phyloP scores from a whole-genome alignment of 2,888 invertebrate species.

The Agrochola litura region DNA sequence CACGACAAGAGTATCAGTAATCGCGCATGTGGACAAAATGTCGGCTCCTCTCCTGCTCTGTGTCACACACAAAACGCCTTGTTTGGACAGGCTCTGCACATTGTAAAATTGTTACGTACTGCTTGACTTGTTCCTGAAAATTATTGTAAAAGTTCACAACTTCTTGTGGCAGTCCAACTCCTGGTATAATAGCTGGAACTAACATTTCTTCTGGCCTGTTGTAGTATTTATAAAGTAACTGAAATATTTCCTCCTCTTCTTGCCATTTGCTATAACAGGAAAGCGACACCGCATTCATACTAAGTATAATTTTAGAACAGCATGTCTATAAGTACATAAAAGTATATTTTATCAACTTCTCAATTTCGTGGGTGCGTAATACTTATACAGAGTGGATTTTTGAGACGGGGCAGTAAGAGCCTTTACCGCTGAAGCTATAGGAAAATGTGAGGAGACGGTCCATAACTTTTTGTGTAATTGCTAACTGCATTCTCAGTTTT shows the following conservation, averaged over 20 bases:
- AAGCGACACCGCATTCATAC: not conserved
- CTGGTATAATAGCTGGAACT: constrained; percentile 81
- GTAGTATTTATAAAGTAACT: constrained; percentile 83
- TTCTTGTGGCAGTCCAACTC: constrained; percentile 77
- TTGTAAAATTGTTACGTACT: constrained; percentile 68
- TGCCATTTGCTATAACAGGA: constrained; percentile 79
- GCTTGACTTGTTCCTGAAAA: constrained; percentile 77
- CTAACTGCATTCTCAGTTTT: not conserved
- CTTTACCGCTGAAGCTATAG: not conserved
- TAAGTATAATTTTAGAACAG: not conserved
- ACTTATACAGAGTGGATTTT: not conserved
- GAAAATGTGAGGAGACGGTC: not conserved
- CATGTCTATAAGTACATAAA: not conserved
- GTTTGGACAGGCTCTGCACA: not conserved
- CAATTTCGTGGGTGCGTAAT: too few species aligned
- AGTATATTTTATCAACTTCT: too few species aligned
- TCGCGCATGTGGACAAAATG: not conserved
- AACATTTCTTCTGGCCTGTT: constrained; percentile 86
- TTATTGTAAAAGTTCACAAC: constrained; percentile 77
- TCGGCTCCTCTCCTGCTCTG: not conserved
- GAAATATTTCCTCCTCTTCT: constrained; percentile 84
- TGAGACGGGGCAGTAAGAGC: not conserved
- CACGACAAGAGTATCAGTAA: not conserved
- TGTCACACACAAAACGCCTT: not conserved
- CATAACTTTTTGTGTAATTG: not conserved